phyloP scores from a whole-genome alignment of 2,797 vertebrate species.

The Danio tinwini region DNA sequence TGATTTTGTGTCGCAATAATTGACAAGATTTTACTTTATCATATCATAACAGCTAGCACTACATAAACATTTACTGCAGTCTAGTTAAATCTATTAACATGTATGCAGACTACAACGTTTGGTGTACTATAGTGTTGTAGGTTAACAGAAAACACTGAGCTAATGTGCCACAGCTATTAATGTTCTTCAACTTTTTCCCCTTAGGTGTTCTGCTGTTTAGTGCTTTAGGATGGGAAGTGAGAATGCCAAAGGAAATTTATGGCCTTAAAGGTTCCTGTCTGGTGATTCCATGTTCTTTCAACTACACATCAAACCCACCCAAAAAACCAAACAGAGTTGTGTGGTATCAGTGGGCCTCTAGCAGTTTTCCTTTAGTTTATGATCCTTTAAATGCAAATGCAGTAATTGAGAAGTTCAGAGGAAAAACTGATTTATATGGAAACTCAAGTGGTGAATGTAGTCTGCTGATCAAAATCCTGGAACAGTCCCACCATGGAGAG shows the following conservation, averaged over 20 bases:
- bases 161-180: background rate
- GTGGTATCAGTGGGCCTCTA: too few relatives aligned
- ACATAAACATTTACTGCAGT: too few relatives aligned
- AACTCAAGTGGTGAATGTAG: conserved; percentile 55
- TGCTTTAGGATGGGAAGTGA: conserved; percentile 10
- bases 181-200: background rate
- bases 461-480: conserved; percentile 58
- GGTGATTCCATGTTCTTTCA: conserved; percentile 61
- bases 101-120: too few relatives aligned
- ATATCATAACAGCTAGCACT: too few relatives aligned
- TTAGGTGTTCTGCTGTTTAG: conserved; percentile 52
- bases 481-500: conserved; percentile 46
- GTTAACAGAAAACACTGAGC: background rate
- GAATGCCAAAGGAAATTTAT: conserved; percentile 57
- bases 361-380: too few relatives aligned
- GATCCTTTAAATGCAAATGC: too few relatives aligned
- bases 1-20: background rate
- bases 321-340: too few relatives aligned
- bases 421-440: conserved; percentile 66
- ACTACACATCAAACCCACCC: too few relatives aligned
- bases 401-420: conserved; percentile 39
- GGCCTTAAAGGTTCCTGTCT: conserved; percentile 66
- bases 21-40: background rate
- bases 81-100: too few relatives aligned
- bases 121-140: too few relatives aligned